Evolutionary conservation across 2,888 invertebrate species (phyloP).

Genomic region (Cantharis lateralis): DNA sequence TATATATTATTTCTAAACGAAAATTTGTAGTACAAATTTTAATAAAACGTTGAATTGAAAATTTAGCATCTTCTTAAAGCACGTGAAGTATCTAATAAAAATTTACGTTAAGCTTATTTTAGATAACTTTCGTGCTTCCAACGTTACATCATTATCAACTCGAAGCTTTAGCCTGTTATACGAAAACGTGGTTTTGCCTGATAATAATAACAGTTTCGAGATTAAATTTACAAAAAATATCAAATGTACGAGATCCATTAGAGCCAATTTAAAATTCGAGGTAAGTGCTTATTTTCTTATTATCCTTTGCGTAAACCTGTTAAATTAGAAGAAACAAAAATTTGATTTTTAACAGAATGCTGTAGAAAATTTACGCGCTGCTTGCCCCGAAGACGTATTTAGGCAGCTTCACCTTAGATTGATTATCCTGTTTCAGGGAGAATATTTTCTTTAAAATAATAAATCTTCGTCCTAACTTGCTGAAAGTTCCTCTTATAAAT

Average conservation of each 20-base stretch:
- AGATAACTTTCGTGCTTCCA: not conserved
- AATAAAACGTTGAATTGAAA: not conserved
- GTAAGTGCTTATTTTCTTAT: too few species aligned
- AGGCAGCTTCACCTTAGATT: too few species aligned
- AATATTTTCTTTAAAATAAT: not conserved
- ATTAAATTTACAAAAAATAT: not conserved
- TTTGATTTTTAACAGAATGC: too few species aligned
- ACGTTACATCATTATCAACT: not conserved
- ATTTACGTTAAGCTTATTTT: not conserved
- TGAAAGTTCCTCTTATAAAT: not conserved
- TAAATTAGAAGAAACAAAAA: too few species aligned
- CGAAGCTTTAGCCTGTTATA: not conserved
- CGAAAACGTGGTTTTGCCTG: not conserved
- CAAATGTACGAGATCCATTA: not conserved
- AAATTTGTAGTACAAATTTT: not conserved
- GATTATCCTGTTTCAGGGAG: too few species aligned
- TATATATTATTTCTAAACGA: not conserved
- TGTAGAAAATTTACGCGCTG: too few species aligned
- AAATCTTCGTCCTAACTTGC: not conserved
- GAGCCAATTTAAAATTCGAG: too few species aligned
- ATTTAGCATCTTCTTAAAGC: not conserved
- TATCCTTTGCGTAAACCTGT: too few species aligned
- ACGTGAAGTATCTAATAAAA: not conserved
- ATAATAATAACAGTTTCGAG: not conserved
- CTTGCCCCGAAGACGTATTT: too few species aligned